These are phyloP conservation scores for Pegoplata infirma DNA, from an alignment of 2,888 invertebrate genomes.

Conservation along the genomic window DNA sequence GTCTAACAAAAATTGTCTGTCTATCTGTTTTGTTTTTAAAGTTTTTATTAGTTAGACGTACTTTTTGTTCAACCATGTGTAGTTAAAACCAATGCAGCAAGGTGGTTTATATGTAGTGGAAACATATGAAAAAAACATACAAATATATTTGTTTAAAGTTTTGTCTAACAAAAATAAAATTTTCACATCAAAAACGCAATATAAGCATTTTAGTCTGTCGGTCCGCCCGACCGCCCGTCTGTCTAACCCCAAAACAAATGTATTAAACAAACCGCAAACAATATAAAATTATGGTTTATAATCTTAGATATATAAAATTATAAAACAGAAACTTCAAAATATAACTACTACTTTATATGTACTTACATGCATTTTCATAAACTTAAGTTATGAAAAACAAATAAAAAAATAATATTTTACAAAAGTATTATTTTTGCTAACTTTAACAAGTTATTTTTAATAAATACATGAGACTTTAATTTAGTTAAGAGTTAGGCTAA, in stretches of 20 bases:
- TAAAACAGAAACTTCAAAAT: not conserved
- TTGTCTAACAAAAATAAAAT: not conserved
- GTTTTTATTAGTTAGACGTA: not conserved
- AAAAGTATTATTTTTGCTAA: not conserved
- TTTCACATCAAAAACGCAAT: constrained; percentile 37
- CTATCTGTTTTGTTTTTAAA: not conserved
- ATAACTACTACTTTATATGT: too few species aligned
- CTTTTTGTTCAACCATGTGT: constrained; percentile 39
- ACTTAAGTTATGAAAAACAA: not conserved
- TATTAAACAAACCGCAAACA: not conserved
- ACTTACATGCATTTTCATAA: too few species aligned
- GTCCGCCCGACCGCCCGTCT: not conserved
- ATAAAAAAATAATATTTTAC: not conserved
- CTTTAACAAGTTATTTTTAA: not conserved
- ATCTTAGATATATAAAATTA: not conserved
- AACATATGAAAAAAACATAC: not conserved
- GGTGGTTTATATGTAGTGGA: not conserved
- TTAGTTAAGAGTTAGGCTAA: not conserved
- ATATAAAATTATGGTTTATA: not conserved
- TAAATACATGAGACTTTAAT: not conserved
- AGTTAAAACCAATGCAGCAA: constrained; percentile 30
- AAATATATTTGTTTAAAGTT: not conserved
- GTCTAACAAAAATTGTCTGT: not conserved
- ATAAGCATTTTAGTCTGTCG: constrained; percentile 3
- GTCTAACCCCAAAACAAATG: not conserved